Conservation (phyloP, 2,797 vertebrate genomes). For the Liparis tanakae region DNA sequence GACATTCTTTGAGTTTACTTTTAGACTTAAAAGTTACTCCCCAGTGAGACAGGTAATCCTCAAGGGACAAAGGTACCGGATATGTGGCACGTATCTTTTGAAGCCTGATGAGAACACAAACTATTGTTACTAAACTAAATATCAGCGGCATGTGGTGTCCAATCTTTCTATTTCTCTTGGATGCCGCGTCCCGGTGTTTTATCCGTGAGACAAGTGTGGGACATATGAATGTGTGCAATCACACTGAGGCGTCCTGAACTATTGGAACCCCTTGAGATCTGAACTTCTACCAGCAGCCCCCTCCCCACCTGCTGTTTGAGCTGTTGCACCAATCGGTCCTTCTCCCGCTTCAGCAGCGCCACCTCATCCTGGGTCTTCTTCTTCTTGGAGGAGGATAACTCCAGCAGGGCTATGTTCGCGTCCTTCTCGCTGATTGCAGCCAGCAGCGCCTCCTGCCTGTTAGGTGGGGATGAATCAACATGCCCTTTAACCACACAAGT, state of each 20-base stretch:
- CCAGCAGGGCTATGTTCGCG: constrained; percentile 96
- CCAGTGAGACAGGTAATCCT: not conserved
- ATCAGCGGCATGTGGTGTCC: not conserved
- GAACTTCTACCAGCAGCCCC: not conserved
- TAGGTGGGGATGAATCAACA: constrained; percentile 30
- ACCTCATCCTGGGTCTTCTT: constrained; percentile 99
- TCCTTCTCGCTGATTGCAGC: constrained; percentile 99
- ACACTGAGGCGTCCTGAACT: not conserved
- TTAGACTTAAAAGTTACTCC: not conserved
- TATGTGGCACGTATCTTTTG: not conserved
- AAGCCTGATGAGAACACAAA: not conserved
- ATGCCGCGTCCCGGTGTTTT: not conserved
- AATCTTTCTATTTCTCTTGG: not conserved
- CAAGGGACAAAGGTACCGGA: not conserved
- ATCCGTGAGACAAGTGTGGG: not conserved
- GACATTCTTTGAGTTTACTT: not conserved
- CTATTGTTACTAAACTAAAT: not conserved
- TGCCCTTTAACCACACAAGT: constrained; percentile 56
- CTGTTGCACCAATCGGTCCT: constrained; percentile 97
- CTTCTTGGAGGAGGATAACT: constrained; percentile 96
- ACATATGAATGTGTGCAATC: not conserved
- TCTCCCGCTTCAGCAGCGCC: constrained; percentile 94
- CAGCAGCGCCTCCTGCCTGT: constrained; percentile 97
- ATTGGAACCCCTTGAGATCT: not conserved
- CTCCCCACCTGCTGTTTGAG: constrained; percentile 94